phyloP scores from a whole-genome alignment of 2,888 invertebrate genomes.

The Apodemia zela region DNA sequence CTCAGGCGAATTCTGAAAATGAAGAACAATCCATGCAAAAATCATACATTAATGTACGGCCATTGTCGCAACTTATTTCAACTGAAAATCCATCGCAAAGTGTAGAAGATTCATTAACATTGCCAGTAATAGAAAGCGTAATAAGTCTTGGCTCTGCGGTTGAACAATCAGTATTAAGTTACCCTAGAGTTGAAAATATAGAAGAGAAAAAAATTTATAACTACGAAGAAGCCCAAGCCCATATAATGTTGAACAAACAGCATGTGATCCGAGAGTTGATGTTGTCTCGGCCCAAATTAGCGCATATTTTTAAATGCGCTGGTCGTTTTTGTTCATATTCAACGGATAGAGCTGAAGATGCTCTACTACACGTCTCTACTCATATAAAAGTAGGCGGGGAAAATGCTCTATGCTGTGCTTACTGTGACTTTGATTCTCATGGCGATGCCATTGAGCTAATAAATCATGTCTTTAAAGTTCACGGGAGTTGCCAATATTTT shows the following conservation, averaged over 20 bases:
- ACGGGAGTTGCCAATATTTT: conserved; percentile 81
- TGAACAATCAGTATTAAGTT: conserved; percentile 35
- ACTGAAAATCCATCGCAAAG: conserved; percentile 21
- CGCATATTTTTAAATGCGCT: conserved; percentile 66
- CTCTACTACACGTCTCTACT: conserved; percentile 58
- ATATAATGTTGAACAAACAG: conserved; percentile 59
- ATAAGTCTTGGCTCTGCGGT: conserved; percentile 64
- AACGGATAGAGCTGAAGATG: conserved; percentile 54
- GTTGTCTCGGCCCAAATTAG: conserved; percentile 65
- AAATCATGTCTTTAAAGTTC: conserved; percentile 81
- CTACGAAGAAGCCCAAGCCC: conserved; percentile 58
- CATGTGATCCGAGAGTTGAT: conserved; percentile 66
- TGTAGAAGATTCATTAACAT: conserved; percentile 32
- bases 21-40: conserved; percentile 20
- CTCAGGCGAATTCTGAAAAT: conserved; percentile 18
- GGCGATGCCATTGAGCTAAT: conserved; percentile 62
- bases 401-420: conserved; percentile 78
- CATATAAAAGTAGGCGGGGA: conserved; percentile 54
- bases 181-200: conserved; percentile 33
- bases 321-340: conserved; percentile 66
- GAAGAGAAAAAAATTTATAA: conserved; percentile 37
- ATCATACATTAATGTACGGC: conserved; percentile 58
- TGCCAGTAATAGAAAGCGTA: conserved; percentile 75
- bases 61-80: conserved; percentile 59
- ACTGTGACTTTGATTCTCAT: conserved; percentile 72